phyloP scores from a whole-genome alignment of 2,888 invertebrate species.

The Drosophila stalkeri region DNA sequence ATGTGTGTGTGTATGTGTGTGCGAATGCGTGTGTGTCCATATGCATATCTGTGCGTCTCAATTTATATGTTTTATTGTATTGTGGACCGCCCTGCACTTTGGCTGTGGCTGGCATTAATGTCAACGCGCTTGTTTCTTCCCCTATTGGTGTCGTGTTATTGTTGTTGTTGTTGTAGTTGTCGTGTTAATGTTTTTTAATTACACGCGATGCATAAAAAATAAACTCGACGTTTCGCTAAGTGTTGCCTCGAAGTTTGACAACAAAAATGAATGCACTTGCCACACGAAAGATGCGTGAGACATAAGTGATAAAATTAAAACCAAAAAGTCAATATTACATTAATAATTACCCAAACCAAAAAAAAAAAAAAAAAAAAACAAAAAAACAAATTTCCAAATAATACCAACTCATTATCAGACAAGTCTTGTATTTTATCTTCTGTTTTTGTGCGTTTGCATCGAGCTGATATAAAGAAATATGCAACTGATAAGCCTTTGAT shows the following conservation, averaged over 20 bases:
- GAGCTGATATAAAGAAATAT: slow-evolving; percentile 22
- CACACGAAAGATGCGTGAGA: slow-evolving; percentile 21
- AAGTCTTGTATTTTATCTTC: slow-evolving; percentile 25
- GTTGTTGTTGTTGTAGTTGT: slow-evolving; percentile 27
- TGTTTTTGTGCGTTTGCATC: slow-evolving; percentile 20
- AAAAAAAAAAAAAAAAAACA: too few relatives aligned
- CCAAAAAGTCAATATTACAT: slow-evolving; percentile 5
- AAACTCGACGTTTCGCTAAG: slow-evolving; percentile 54
- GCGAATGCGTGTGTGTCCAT: not conserved
- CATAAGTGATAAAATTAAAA: slow-evolving; percentile 23
- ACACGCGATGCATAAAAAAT: slow-evolving; percentile 62
- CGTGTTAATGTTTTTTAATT: slow-evolving; percentile 74
- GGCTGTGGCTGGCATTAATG: slow-evolving; percentile 71
- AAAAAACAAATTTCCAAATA: too few relatives aligned
- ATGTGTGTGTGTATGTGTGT: slow-evolving; percentile 13
- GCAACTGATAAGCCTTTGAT: slow-evolving; percentile 10
- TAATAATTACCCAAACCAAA: not conserved
- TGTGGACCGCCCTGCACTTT: slow-evolving; percentile 61
- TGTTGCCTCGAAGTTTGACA: slow-evolving; percentile 77
- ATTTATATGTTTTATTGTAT: slow-evolving; percentile 33
- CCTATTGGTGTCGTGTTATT: slow-evolving; percentile 26
- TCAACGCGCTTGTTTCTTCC: slow-evolving; percentile 54
- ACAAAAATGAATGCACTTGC: slow-evolving; percentile 61
- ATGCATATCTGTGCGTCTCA: slow-evolving; percentile 22
- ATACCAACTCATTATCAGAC: slow-evolving; percentile 1